Percentiles rank a stretch among this genome's conserved stretches.
phyloP scores from a whole-genome alignment of 2,797 vertebrate species.

The Notoglanidium macrostoma region DNA sequence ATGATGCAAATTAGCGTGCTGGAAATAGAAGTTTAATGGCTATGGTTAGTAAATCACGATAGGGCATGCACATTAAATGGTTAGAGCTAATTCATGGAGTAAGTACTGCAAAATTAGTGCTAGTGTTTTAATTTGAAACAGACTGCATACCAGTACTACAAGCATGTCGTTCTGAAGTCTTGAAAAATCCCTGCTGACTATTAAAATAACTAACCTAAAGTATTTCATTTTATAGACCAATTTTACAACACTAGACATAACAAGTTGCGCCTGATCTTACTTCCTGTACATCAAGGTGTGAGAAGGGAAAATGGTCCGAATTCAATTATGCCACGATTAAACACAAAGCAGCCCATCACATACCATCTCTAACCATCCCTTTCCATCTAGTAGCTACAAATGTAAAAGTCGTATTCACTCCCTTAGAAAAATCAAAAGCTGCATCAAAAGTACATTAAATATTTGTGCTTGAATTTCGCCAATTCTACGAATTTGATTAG shows the following conservation, averaged over 20 bases:
- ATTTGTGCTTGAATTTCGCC: neutral
- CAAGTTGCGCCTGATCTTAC: neutral
- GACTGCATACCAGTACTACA: constrained; percentile 66
- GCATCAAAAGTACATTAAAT: neutral
- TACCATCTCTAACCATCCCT: neutral
- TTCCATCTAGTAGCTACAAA: neutral
- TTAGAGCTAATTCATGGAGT: constrained; percentile 73
- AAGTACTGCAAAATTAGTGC: constrained; percentile 79
- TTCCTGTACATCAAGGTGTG: neutral
- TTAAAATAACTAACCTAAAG: neutral
- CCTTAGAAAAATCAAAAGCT: neutral
- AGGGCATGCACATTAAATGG: constrained; percentile 77
- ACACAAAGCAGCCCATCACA: neutral
- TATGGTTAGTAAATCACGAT: constrained; percentile 73
- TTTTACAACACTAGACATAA: constrained; percentile 9
- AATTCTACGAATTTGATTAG: neutral
- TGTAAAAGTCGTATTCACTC: neutral
- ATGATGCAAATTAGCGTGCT: constrained; percentile 67
- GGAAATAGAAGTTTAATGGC: constrained; percentile 68
- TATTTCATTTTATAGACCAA: constrained; percentile 13
- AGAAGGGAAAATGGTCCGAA: constrained; percentile 1
- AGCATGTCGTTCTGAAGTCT: constrained; percentile 60
- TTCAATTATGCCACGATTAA: constrained; percentile 15
- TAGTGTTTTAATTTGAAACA: constrained; percentile 71
- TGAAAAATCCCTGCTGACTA: constrained; percentile 15